Evolutionary conservation across 1,140 invertebrate species (phyloP).

Genomic region (Anadara kagoshimensis): DNA sequence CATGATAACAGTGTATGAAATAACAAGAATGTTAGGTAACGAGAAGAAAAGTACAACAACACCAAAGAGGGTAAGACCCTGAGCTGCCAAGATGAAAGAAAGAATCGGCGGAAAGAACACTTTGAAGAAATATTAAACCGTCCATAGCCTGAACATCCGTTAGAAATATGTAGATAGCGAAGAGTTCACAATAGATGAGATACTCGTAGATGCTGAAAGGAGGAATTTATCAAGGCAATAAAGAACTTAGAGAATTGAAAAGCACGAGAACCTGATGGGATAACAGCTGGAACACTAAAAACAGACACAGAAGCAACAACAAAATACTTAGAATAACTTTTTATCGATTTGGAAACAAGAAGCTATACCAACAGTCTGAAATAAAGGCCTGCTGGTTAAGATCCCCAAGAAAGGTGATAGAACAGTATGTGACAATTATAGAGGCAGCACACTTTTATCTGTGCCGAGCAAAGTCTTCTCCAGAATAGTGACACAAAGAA

Average conservation of each 20-base stretch:
- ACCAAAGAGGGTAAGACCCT: slow-evolving; percentile 2
- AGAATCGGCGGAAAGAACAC: slow-evolving; percentile 26
- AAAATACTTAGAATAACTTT: slow-evolving; percentile 21
- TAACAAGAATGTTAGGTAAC: neutral
- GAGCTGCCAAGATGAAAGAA: slow-evolving; percentile 1
- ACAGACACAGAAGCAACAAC: slow-evolving; percentile 11
- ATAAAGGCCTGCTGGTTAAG: no score
- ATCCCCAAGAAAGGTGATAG: no score
- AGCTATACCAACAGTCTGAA: slow-evolving; percentile 2
- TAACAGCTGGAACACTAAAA: slow-evolving; percentile 22
- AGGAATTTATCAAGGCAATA: slow-evolving; percentile 13
- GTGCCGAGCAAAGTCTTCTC: no score
- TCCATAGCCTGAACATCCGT: slow-evolving; percentile 9
- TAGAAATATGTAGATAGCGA: no score
- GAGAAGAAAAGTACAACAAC: slow-evolving; percentile 14
- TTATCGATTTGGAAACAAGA: slow-evolving; percentile 16
- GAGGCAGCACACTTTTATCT: no score
- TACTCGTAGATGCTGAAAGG: no score
- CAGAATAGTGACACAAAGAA: no score
- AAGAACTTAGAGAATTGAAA: slow-evolving; percentile 16
- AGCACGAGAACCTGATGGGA: slow-evolving; percentile 16
- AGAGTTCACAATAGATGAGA: no score
- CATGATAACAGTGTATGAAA: slow-evolving; percentile 12
- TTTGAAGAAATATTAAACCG: slow-evolving; percentile 26
- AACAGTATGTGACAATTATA: no score